phyloP scores from a whole-genome alignment of 2,888 invertebrate species.

The Noctua janthina region DNA sequence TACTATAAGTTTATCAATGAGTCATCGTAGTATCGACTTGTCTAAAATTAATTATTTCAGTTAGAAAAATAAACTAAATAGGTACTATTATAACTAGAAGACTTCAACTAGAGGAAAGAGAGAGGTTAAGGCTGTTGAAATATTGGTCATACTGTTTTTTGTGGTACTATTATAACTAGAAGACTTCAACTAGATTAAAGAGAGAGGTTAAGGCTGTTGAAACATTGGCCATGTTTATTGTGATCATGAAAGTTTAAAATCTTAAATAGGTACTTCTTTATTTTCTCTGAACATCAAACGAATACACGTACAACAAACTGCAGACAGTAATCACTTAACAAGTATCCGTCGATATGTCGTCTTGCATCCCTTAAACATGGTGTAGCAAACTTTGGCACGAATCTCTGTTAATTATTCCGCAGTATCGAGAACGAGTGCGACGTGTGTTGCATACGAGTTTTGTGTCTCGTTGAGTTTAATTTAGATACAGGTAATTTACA shows the following conservation, averaged over 20 bases:
- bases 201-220: too few relatives aligned
- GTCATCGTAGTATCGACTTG: too few relatives aligned
- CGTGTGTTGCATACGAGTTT: conserved; percentile 44
- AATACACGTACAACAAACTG: not conserved
- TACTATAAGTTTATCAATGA: not conserved
- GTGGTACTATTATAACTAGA: too few relatives aligned
- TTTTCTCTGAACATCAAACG: not conserved
- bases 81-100: too few relatives aligned
- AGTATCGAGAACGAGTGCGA: conserved; percentile 44
- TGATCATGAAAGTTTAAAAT: too few relatives aligned
- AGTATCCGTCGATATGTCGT: conserved; percentile 9
- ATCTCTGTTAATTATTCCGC: conserved; percentile 57
- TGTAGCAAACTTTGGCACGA: conserved; percentile 33
- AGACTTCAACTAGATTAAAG: too few relatives aligned
- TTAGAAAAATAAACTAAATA: not conserved
- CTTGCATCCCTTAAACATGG: not conserved
- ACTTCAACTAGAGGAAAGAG: too few relatives aligned
- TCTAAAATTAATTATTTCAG: not conserved
- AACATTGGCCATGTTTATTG: too few relatives aligned
- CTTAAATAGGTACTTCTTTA: not conserved
- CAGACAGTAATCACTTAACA: conserved; percentile 28
- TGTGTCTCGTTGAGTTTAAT: conserved; percentile 11
- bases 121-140: too few relatives aligned
- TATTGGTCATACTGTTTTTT: too few relatives aligned
- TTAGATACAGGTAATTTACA: conserved; percentile 14